Conservation (phyloP, 2,888 invertebrate genomes). For the Temnothorax unifasciatus region DNA sequence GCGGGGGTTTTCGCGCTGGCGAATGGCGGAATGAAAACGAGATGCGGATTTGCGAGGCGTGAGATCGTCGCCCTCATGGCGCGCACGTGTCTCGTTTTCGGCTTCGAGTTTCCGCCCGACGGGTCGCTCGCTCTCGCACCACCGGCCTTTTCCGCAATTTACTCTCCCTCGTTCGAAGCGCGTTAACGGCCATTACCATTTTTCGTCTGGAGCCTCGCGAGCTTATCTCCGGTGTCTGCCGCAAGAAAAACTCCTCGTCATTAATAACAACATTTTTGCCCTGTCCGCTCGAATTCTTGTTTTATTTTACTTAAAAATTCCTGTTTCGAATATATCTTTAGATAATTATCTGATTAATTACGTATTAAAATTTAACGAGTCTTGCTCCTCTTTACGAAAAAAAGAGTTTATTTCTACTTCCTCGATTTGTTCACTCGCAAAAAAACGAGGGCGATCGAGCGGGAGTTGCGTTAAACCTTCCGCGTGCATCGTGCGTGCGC, state of each 20-base stretch:
- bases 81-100: constrained; percentile 58
- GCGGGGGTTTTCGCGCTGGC: background rate
- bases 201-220: constrained; percentile 10
- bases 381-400: background rate
- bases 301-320: background rate
- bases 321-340: background rate
- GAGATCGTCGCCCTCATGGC: constrained; percentile 64
- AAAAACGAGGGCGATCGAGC: background rate
- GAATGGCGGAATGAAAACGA: constrained; percentile 5
- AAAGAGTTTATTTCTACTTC: background rate
- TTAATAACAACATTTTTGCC: constrained; percentile 14
- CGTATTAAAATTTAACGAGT: background rate
- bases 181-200: background rate
- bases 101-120: constrained; percentile 29
- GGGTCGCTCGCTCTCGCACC: background rate
- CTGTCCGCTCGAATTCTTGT: background rate
- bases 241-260: background rate
- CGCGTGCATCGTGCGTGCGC: constrained; percentile 20
- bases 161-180: background rate
- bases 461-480: constrained; percentile 5
- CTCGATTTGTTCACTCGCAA: background rate
- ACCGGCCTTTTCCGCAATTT: background rate
- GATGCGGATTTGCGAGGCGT: constrained; percentile 60
- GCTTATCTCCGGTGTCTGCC: constrained; percentile 1
- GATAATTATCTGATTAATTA: constrained; percentile 8